Base-by-base conservation (phyloP, 1,140 invertebrate genomes). In the Drosophila simulans region DNA sequence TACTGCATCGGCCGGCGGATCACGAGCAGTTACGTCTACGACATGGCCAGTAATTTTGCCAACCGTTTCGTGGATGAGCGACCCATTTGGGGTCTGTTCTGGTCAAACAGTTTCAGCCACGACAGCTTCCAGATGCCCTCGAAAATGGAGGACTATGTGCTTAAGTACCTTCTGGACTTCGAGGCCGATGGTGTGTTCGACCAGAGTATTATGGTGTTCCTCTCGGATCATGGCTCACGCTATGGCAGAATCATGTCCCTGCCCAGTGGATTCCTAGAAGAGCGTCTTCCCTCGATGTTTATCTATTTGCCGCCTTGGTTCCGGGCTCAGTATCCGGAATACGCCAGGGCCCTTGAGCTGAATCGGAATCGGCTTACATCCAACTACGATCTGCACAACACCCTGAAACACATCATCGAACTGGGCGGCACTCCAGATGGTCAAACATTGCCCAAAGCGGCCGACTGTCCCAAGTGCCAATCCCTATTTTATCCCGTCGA, bases 221-320 rank as follows among this genome's bases (percentile, higher is more conserved):
- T 98, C 72, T 98, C 97, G 73, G 98, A 99, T 92, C 98, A 99
- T 92, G 98, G 98, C 0, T 95, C 97, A 80, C 92, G 98, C 17
- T 98, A 96, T 93, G 98, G 98, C 4, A 91, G 93, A 3, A 94
- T 98, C 17, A 91, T 96, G 42, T 89, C 94, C 48, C 52, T 91
- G 22, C 22, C 59, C 75, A 94, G 95, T 58, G 98, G 98, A 0
- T 95, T 84, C 95, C 89, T 94, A 97, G 98, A 99, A 92, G 97
- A 98, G 91, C 93, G 97, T 49, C 92, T 99, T 17, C 98, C 98
- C 0, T 96, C 98, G 77, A 93, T 97, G 42, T 96, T 96, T 72
- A 92, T 98, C 5, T 94, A 95, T 57, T 69, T 98, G n/a, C 98
- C 98, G 0, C 92, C 95, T 40, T 96, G 95, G 93, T 97, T 97